Conservation (phyloP, 64 coral and sea anemone genomes). For the Dendronephthya gigantea region DNA sequence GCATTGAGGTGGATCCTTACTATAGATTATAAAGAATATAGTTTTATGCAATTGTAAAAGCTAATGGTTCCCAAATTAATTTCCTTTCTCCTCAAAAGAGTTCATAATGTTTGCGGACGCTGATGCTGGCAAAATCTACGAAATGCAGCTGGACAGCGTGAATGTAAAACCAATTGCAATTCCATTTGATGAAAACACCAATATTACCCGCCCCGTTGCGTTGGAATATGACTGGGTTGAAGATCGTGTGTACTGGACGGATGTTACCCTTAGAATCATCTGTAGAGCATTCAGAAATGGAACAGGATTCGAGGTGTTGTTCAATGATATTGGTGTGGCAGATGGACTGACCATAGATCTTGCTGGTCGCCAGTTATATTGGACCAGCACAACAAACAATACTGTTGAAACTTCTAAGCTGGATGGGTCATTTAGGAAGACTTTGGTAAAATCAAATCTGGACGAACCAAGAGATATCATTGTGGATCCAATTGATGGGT, state of each 20-base stretch:
- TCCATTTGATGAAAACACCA: neutral
- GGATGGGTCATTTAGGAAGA: conserved; percentile 33
- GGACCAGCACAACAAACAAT: neutral
- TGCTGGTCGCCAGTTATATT: too few relatives aligned
- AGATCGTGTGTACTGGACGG: conserved; percentile 44
- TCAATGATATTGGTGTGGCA: too few relatives aligned
- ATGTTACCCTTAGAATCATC: conserved; percentile 22
- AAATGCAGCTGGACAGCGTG: neutral
- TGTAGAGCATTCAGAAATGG: conserved; percentile 36
- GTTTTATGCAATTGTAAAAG: too few relatives aligned
- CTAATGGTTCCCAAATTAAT: too few relatives aligned
- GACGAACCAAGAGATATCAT: conserved; percentile 37
- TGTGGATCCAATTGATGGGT: too few relatives aligned
- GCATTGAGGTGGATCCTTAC: too few relatives aligned
- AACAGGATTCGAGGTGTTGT: conserved; percentile 21
- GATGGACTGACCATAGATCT: too few relatives aligned
- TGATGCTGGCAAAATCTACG: neutral
- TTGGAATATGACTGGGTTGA: too few relatives aligned
- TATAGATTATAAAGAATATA: too few relatives aligned
- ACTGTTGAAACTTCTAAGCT: conserved; percentile 23
- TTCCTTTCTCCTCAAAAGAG: too few relatives aligned
- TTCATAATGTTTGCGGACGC: too few relatives aligned
- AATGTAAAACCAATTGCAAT: neutral
- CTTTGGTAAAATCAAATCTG: conserved; percentile 12
- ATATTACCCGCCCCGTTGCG: too few relatives aligned